These are phyloP conservation scores for Eleutherodactylus coqui DNA, from an alignment of 2,797 vertebrate genomes.

Conservation along the genomic window DNA sequence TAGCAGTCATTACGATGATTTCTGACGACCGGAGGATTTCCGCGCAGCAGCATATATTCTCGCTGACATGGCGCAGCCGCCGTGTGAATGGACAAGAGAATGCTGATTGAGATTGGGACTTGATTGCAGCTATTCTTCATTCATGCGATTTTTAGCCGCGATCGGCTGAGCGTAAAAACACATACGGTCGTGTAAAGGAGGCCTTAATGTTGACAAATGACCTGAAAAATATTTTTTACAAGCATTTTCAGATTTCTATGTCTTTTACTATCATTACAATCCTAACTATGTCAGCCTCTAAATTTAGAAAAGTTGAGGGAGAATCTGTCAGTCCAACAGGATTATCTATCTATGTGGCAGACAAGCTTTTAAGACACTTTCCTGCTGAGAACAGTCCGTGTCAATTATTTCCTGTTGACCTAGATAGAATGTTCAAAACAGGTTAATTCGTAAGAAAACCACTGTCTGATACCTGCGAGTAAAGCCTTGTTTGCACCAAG, in stretches of 20 bases:
- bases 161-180: no score
- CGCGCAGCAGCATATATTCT: no score
- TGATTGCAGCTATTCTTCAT: no score
- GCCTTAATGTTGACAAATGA: not conserved
- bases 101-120: no score
- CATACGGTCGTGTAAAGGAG: no score
- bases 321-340: slow-evolving; percentile 2
- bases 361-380: slow-evolving; percentile 34
- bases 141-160: no score
- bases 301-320: not conserved
- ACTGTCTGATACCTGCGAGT: not conserved
- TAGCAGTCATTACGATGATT: no score
- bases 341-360: not conserved
- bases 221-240: not conserved
- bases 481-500: not conserved
- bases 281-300: not conserved
- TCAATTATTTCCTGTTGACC: slow-evolving; percentile 56
- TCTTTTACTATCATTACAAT: no score
- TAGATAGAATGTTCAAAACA: slow-evolving; percentile 41
- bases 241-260: not conserved
- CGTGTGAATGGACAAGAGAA: no score
- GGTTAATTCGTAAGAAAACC: slow-evolving; percentile 19
- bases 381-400: slow-evolving; percentile 36
- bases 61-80: no score
- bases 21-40: no score